Evolutionary conservation across 2,113 vertebrate genomes (phyloP).

Genomic region (Osmerus eperlanus): DNA sequence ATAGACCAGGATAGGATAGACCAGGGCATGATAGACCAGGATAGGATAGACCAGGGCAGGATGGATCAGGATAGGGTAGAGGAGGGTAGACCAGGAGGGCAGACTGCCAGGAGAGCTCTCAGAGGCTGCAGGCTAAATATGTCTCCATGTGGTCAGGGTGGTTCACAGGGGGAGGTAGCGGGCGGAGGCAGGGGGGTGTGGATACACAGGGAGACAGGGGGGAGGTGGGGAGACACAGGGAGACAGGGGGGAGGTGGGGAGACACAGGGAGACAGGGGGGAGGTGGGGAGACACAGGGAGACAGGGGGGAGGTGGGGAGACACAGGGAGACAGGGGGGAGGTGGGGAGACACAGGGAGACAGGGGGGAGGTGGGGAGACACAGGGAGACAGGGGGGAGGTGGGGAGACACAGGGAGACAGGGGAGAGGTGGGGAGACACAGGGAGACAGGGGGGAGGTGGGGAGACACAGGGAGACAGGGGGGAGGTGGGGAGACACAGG

Average conservation of each 20-base stretch:
- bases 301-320: too few relatives aligned
- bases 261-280: background rate
- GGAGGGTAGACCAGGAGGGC: background rate
- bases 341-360: background rate
- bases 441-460: too few relatives aligned
- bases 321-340: background rate
- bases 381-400: background rate
- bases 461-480: background rate
- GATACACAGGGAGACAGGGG: background rate
- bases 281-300: too few relatives aligned
- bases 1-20: too few relatives aligned
- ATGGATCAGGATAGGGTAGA: too few relatives aligned
- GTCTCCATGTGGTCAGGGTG: background rate
- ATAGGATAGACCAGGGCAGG: background rate
- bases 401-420: background rate
- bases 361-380: background rate
- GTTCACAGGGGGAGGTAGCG: background rate
- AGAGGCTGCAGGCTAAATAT: background rate
- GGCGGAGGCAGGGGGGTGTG: background rate
- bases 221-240: background rate
- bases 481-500: background rate
- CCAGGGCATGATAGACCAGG: background rate
- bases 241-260: background rate
- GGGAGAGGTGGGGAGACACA: too few relatives aligned
- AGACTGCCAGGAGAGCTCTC: background rate